Conservation (phyloP, 2,113 vertebrate genomes). For the Mohoua ochrocephala region DNA sequence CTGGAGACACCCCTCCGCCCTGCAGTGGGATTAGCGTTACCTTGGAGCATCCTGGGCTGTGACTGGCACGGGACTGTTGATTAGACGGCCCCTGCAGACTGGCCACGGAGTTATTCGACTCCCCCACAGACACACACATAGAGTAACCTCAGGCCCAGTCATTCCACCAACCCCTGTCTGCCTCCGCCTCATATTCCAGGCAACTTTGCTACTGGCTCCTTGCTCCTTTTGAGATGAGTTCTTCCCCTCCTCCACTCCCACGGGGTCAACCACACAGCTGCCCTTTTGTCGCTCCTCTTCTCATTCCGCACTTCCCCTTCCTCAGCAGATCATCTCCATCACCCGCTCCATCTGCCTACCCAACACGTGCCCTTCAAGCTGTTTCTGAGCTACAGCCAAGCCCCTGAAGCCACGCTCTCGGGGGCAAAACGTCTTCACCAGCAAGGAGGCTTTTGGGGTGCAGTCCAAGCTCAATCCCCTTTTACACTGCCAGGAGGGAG, state of each 20-base stretch:
- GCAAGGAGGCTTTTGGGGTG: not conserved
- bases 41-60: not conserved
- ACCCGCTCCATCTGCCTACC: not conserved
- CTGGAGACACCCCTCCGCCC: not conserved
- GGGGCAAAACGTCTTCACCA: not conserved
- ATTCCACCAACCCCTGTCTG: not conserved
- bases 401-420: not conserved
- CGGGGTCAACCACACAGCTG: not conserved
- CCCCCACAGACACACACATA: not conserved
- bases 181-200: not conserved
- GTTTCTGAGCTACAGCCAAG: not conserved
- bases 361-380: slow-evolving; percentile 12
- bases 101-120: not conserved
- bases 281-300: not conserved
- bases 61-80: not conserved
- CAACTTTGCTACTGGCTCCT: not conserved
- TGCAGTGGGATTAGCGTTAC: not conserved
- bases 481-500: not conserved
- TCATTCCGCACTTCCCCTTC: not conserved
- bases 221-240: not conserved
- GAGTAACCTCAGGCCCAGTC: not conserved
- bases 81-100: not conserved
- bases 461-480: not conserved
- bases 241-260: not conserved
- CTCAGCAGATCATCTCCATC: not conserved